Percentiles rank a stretch among this genome's conserved stretches.
These are phyloP conservation scores for Paramisgurnus dabryanus DNA, from an alignment of 2,113 vertebrate genomes.

Conservation along the genomic window DNA sequence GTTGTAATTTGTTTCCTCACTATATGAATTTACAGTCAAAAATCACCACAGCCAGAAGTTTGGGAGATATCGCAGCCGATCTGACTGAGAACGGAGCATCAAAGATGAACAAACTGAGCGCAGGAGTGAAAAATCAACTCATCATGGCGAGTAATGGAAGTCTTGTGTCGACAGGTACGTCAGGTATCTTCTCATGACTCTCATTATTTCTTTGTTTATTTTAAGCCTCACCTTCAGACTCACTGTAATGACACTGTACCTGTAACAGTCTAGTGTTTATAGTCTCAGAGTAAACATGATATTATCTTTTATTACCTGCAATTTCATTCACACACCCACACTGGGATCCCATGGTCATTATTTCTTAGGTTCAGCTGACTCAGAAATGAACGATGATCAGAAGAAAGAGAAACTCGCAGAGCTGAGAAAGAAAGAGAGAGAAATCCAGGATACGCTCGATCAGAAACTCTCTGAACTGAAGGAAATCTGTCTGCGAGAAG, in stretches of 20 bases:
- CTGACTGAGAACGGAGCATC: slow-evolving; percentile 85
- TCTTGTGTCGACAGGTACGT: slow-evolving; percentile 90
- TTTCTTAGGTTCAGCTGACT: slow-evolving; percentile 88
- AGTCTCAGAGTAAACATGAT: not conserved
- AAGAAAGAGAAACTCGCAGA: slow-evolving; percentile 92
- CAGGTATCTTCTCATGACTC: not conserved
- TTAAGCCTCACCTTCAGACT: not conserved
- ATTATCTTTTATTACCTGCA: not conserved
- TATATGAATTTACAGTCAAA: slow-evolving; percentile 78
- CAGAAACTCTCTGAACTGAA: slow-evolving; percentile 93
- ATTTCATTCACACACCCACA: not conserved
- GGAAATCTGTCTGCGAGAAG: slow-evolving; percentile 92
- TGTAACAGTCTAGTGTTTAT: not conserved
- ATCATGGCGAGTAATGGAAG: slow-evolving; percentile 97
- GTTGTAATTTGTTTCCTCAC: not conserved
- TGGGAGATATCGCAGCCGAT: slow-evolving; percentile 91
- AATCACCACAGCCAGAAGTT: slow-evolving; percentile 84
- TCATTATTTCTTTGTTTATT: not conserved
- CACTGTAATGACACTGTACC: not conserved
- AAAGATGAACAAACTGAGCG: slow-evolving; percentile 80
- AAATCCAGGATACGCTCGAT: slow-evolving; percentile 87
- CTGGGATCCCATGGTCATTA: not conserved
- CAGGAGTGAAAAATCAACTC: slow-evolving; percentile 87
- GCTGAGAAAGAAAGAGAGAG: slow-evolving; percentile 88
- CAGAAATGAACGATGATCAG: slow-evolving; percentile 90